Conservation (phyloP, 2,113 vertebrate genomes). For the Myrmecobius fasciatus region DNA sequence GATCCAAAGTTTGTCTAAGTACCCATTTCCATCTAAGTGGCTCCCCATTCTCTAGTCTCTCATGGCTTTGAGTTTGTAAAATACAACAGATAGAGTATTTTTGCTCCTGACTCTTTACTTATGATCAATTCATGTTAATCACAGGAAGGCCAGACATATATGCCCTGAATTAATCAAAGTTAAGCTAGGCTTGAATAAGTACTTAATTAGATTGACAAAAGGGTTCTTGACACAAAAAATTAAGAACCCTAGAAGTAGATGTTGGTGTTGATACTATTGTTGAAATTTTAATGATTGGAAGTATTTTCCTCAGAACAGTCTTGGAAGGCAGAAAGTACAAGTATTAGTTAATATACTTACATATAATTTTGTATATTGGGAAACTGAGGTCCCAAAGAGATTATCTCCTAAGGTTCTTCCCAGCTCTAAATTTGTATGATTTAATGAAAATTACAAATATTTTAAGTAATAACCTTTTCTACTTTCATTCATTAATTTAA, state of each 20-base stretch:
- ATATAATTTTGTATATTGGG: background rate
- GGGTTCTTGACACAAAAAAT: background rate
- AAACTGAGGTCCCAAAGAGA: background rate
- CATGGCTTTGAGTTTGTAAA: background rate
- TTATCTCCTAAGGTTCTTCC: background rate
- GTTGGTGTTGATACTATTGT: background rate
- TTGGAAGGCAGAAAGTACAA: background rate
- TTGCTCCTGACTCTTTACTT: background rate
- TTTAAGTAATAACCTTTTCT: background rate
- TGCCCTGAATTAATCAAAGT: background rate
- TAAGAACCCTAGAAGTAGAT: background rate
- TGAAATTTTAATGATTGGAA: background rate
- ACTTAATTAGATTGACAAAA: background rate
- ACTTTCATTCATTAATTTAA: background rate
- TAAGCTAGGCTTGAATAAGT: background rate
- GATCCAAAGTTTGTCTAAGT: background rate
- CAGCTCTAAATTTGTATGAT: background rate
- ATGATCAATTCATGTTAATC: background rate
- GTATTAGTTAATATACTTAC: background rate
- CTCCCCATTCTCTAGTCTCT: background rate
- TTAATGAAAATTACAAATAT: background rate
- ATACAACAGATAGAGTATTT: background rate
- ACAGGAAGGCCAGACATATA: background rate
- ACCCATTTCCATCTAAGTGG: background rate
- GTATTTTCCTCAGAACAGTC: background rate